A percentile compares a stretch with the other conserved stretches of the same genome.
These are phyloP conservation scores for Drosophila prostipennis DNA, from an alignment of 2,888 invertebrate species.

Conservation along the genomic window DNA sequence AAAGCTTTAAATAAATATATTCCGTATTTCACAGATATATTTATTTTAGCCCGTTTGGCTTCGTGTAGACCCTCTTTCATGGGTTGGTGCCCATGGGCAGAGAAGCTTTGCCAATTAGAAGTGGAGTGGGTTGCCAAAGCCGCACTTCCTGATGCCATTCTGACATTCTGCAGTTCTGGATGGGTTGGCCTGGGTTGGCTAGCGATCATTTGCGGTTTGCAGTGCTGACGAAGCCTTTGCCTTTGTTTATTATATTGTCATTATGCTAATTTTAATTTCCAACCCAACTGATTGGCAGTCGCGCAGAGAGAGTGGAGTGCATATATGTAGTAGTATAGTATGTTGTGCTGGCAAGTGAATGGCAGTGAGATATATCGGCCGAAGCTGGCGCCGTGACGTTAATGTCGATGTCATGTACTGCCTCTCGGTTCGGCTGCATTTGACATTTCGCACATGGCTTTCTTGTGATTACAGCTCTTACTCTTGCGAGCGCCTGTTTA, in stretches of 20 bases:
- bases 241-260: slow-evolving; percentile 77
- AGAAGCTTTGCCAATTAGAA: slow-evolving; percentile 16
- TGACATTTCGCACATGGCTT: slow-evolving; percentile 78
- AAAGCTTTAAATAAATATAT: too few relatives aligned
- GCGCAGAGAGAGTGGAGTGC: slow-evolving; percentile 40
- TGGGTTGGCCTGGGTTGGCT: background rate
- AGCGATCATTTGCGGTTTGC: slow-evolving; percentile 38
- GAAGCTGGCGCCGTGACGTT: slow-evolving; percentile 55
- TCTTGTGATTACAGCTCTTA: slow-evolving; percentile 52
- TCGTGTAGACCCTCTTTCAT: slow-evolving; percentile 9
- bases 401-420: slow-evolving; percentile 69
- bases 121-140: slow-evolving; percentile 32
- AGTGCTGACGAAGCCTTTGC: slow-evolving; percentile 29
- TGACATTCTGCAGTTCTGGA: slow-evolving; percentile 16
- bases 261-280: slow-evolving; percentile 77
- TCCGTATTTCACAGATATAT: background rate
- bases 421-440: slow-evolving; percentile 58
- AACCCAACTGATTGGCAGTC: slow-evolving; percentile 59
- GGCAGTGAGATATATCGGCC: slow-evolving; percentile 47
- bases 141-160: slow-evolving; percentile 17
- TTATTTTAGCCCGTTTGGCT: background rate
- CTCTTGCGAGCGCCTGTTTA: slow-evolving; percentile 70
- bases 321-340: slow-evolving; percentile 10
- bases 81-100: background rate
- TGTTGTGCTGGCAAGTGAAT: slow-evolving; percentile 54